A percentile compares a stretch with the other conserved stretches of the same genome.
These are phyloP conservation scores for Cassiopea xamachana DNA, from an alignment of 30 jellyfish, hydroid and myxozoan genomes.

Conservation along the genomic window DNA sequence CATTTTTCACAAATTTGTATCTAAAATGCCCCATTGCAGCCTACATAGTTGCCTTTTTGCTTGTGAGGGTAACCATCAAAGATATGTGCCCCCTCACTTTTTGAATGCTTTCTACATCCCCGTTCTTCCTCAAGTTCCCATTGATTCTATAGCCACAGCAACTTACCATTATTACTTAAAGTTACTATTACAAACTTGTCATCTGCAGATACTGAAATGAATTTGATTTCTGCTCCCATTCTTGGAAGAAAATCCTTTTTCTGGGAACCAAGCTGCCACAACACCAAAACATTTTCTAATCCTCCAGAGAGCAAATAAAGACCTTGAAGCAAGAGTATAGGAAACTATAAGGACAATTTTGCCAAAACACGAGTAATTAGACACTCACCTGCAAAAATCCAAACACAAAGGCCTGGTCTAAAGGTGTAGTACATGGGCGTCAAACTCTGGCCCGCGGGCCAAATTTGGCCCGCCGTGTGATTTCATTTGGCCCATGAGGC, in stretches of 20 bases:
- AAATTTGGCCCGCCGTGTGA: no score
- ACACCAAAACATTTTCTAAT: slow-evolving; percentile 81
- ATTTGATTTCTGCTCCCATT: slow-evolving; percentile 77
- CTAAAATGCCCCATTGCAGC: no score
- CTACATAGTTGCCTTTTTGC: no score
- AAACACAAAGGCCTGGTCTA: no score
- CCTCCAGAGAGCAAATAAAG: slow-evolving; percentile 87
- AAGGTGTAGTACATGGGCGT: no score
- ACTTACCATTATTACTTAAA: slow-evolving; percentile 78
- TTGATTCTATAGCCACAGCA: not conserved
- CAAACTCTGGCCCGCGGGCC: no score
- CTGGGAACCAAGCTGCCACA: slow-evolving; percentile 89
- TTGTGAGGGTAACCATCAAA: no score
- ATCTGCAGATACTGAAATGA: slow-evolving; percentile 61
- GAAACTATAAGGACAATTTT: not conserved
- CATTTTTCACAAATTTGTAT: no score
- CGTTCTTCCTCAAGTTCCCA: not conserved
- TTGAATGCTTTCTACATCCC: not conserved
- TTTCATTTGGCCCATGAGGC: no score
- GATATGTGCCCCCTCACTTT: not conserved
- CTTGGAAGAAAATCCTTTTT: slow-evolving; percentile 73
- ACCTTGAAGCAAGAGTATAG: slow-evolving; percentile 40
- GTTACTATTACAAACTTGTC: slow-evolving; percentile 64
- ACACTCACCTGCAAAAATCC: no score
- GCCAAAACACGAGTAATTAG: not conserved